Evolutionary conservation across 2,888 invertebrate genomes (phyloP), one percentile per base, ranked within the genome.

Genomic region (Drosophila pseudotakahashii): DNA sequence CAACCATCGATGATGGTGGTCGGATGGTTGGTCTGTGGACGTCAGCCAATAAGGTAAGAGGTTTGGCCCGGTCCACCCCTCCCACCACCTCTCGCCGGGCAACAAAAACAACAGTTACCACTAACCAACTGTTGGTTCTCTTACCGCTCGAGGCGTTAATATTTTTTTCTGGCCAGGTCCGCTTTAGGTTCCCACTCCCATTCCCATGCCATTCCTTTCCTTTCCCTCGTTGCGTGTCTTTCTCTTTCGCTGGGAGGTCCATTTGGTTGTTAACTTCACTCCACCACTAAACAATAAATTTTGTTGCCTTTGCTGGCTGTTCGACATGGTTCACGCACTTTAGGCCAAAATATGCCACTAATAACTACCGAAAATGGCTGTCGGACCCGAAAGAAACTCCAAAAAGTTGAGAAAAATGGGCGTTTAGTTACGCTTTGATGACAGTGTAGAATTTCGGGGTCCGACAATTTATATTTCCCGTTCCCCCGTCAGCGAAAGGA

Each of bases 351-450:
- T 85, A 85, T 89, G 87, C 85, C 85, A 85, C 85, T 85, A 85
- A 85, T 87, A 86, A 86, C 82, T 85, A 86, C 85, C 89, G 83
- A 84, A 84, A 84, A 84, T 88, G 88, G 78, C 73, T 71, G 80
- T 64, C 57, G 62, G 73, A 32, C 54, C 68, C 73, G 53, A 52
- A 58, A 67, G 55, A 76, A 61, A 62, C 58, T 74, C 57, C 62
- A 59, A 68, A 54, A 61, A 74, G 76, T 69, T 79, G 84, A 85
- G 89, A 85, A 85, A 85, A 85, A 87, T 89, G 85, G 89, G 90
- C 88, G 88, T 91, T 91, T 91, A 91, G 91, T 90, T 90, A 91
- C 91, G 91, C 91, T 91, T 88, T 90, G 91, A 91, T 91, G 91
- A 91, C 91, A 91, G 88, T 84, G 91, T 91, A 89, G 85, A 89